A percentile compares a stretch with the other conserved stretches of the same genome.
Evolutionary conservation across 2,888 invertebrate genomes (phyloP).

Genomic region (Rotaria sp.): DNA sequence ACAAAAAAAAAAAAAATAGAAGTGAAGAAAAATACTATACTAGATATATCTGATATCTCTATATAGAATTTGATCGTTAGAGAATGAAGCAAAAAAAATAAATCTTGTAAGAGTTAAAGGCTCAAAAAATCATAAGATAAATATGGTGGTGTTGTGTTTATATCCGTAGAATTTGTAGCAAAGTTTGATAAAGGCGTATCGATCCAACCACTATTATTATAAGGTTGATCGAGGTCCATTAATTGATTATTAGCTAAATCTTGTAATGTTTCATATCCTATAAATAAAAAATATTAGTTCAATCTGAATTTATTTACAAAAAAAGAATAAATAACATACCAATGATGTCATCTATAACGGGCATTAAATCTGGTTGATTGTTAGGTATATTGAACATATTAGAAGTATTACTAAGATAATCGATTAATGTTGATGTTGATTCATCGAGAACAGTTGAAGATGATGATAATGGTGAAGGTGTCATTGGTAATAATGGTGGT

Average conservation of each 20-base stretch:
- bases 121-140: background rate
- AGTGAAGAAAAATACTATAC: background rate
- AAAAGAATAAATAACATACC: background rate
- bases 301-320: no score
- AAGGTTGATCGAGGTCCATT: background rate
- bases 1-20: no score
- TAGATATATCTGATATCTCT: background rate
- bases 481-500: background rate
- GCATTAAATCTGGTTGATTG: background rate
- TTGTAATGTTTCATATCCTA: background rate
- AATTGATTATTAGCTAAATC: background rate
- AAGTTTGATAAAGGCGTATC: background rate
- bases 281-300: background rate
- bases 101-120: background rate
- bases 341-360: background rate
- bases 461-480: background rate
- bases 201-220: background rate
- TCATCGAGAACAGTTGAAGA: background rate
- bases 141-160: background rate
- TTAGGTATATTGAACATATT: background rate
- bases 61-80: background rate
- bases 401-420: background rate
- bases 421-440: background rate
- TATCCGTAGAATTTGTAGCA: background rate
- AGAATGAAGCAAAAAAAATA: background rate